Evolutionary conservation across 2,113 vertebrate genomes (phyloP).

Genomic region (Lates calcarifer): DNA sequence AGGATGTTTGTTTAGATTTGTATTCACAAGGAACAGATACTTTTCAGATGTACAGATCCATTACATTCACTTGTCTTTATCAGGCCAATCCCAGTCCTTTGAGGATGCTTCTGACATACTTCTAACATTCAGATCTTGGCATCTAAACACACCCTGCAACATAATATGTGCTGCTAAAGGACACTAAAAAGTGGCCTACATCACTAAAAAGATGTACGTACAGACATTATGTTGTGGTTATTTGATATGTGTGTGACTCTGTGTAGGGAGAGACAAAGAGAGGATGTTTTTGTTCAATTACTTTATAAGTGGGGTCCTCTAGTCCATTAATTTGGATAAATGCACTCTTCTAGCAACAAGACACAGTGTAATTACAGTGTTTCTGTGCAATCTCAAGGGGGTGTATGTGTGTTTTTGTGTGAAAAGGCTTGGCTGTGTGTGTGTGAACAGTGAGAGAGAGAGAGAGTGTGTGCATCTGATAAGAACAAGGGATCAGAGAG

Average conservation of each 20-base stretch:
- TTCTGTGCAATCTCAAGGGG: background rate
- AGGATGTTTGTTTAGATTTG: too few relatives aligned
- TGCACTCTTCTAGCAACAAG: background rate
- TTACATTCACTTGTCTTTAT: slow-evolving; percentile 30
- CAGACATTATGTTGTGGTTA: slow-evolving; percentile 17
- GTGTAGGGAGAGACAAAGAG: background rate
- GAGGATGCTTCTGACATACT: slow-evolving; percentile 34
- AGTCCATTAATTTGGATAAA: slow-evolving; percentile 14
- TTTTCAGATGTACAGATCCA: slow-evolving; percentile 10
- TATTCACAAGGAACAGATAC: background rate
- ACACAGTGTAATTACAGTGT: background rate
- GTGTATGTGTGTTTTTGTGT: background rate
- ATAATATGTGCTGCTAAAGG: slow-evolving; percentile 13
- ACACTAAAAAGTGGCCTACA: slow-evolving; percentile 12
- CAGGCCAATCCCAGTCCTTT: slow-evolving; percentile 11
- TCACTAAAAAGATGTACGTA: slow-evolving; percentile 1
- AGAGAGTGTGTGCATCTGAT: slow-evolving; percentile 20
- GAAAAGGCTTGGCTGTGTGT: slow-evolving; percentile 13
- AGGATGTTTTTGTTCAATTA: slow-evolving; percentile 4
- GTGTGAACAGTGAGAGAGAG: background rate
- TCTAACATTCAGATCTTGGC: slow-evolving; percentile 14
- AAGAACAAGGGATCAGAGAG: slow-evolving; percentile 30
- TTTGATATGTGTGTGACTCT: slow-evolving; percentile 45
- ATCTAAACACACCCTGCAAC: slow-evolving; percentile 40
- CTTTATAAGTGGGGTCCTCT: background rate